Percentiles rank a stretch among this genome's conserved stretches.
phyloP scores from a whole-genome alignment of 2,113 vertebrate species.

The Silurus glanis region DNA sequence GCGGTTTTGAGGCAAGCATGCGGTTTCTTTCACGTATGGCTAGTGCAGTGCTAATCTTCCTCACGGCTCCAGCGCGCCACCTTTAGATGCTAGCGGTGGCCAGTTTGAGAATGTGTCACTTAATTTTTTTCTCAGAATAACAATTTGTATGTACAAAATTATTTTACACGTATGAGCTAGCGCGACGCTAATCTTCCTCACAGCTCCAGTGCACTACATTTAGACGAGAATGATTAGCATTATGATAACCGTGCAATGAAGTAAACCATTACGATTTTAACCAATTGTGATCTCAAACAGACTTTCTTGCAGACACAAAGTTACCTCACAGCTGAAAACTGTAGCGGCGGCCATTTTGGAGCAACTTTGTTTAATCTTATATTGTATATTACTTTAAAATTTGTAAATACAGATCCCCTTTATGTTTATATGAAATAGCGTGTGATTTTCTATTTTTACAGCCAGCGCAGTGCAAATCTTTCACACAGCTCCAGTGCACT shows the following conservation, averaged over 20 bases:
- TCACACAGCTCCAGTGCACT: neutral
- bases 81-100: too few relatives aligned
- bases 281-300: neutral
- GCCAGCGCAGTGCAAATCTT: neutral
- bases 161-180: too few relatives aligned
- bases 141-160: too few relatives aligned
- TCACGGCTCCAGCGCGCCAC: too few relatives aligned
- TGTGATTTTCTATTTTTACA: too few relatives aligned
- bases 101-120: too few relatives aligned
- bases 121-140: too few relatives aligned
- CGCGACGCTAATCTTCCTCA: neutral
- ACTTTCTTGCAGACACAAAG: neutral
- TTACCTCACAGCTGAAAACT: neutral
- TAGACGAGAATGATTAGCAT: neutral
- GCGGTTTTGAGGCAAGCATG: too few relatives aligned
- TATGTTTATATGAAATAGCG: neutral
- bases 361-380: neutral
- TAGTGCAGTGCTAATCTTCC: too few relatives aligned
- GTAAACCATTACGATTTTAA: neutral
- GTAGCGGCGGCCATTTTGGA: neutral
- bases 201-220: neutral
- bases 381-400: neutral
- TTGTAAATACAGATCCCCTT: neutral
- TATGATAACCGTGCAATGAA: neutral
- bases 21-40: too few relatives aligned